Percentiles rank a stretch among this genome's conserved stretches.
Conservation (phyloP, 2,113 vertebrate genomes). For the Piprites chloris region DNA sequence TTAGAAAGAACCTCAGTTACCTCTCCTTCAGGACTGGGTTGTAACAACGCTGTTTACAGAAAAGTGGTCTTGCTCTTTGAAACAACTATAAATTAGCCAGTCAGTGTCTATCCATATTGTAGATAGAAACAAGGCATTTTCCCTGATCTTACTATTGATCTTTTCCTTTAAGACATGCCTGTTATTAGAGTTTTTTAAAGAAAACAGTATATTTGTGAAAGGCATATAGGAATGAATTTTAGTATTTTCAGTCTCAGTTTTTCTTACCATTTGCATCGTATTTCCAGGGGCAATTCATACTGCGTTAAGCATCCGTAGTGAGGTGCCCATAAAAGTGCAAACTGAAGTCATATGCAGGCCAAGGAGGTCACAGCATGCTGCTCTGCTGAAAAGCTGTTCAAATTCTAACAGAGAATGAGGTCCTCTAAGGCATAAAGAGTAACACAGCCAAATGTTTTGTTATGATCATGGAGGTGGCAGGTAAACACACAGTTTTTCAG, state of each 20-base stretch:
- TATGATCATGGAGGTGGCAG: background rate
- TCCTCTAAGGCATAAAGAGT: background rate
- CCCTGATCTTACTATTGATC: rapidly evolving
- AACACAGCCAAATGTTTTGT: background rate
- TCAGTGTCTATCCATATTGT: background rate
- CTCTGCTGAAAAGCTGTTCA: background rate
- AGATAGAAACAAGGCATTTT: background rate
- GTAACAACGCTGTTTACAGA: background rate
- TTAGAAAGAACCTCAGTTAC: background rate
- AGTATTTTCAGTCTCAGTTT: background rate
- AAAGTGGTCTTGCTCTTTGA: background rate
- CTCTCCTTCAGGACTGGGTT: rapidly evolving
- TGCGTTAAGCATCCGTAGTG: background rate
- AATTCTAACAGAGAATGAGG: background rate
- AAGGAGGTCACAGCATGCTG: background rate
- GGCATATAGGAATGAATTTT: background rate
- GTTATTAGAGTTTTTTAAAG: background rate
- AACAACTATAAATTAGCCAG: background rate
- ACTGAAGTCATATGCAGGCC: background rate
- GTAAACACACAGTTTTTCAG: background rate
- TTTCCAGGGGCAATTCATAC: background rate
- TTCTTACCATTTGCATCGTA: background rate
- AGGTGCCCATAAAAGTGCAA: background rate
- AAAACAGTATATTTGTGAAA: background rate
- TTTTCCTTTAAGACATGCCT: background rate